These are phyloP conservation scores for Nibea coibor DNA, from an alignment of 2,113 vertebrate species.

Conservation along the genomic window DNA sequence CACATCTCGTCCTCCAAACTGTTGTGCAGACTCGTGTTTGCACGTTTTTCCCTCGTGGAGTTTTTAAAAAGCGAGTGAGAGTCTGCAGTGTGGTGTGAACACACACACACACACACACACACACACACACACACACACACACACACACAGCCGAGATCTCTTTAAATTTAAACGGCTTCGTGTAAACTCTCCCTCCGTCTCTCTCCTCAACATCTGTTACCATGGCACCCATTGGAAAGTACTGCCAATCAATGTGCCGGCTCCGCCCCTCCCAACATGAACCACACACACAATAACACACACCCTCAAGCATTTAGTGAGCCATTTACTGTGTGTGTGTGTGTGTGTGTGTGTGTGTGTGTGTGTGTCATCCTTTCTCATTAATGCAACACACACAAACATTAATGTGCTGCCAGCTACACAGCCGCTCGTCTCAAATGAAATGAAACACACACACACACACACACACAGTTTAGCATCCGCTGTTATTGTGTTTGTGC, in stretches of 20 bases:
- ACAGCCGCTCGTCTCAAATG: conserved; percentile 37
- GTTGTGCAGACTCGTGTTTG: neutral
- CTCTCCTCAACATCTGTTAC: conserved; percentile 56
- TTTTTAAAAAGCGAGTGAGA: conserved; percentile 13
- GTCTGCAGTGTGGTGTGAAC: neutral
- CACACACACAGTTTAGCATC: conserved; percentile 42
- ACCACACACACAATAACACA: neutral
- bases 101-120: too few species aligned
- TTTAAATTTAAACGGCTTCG: neutral
- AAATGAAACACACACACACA: conserved; percentile 38
- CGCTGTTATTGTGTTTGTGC: conserved; percentile 39
- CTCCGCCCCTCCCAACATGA: conserved; percentile 24
- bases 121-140: too few species aligned
- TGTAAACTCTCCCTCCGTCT: neutral
- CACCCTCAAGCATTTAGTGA: conserved; percentile 34
- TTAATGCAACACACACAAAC: conserved; percentile 49
- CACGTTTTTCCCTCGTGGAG: neutral
- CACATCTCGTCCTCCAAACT: neutral
- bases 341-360: conserved; percentile 26
- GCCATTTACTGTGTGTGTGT: conserved; percentile 12
- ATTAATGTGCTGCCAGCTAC: conserved; percentile 46
- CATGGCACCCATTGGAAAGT: conserved; percentile 47
- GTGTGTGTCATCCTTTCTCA: conserved; percentile 37
- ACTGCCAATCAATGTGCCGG: conserved; percentile 49
- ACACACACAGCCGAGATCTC: too few species aligned